Evolutionary conservation across 2,888 invertebrate genomes (phyloP).

Genomic region (Drosophila siamana): DNA sequence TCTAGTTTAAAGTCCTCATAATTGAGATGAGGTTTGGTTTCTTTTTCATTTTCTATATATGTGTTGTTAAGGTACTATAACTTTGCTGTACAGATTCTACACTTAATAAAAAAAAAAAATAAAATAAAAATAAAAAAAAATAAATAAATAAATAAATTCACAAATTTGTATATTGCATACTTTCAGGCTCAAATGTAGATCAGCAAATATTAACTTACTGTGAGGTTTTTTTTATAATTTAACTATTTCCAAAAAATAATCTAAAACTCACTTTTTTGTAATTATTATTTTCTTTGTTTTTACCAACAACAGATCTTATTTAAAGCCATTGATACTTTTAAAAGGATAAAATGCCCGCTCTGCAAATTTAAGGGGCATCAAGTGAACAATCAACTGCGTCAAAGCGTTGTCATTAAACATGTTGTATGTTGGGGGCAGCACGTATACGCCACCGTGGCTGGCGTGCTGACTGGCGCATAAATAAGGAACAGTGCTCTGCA

Average conservation of each 20-base stretch:
- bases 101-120: too few relatives aligned
- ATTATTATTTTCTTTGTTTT: too few relatives aligned
- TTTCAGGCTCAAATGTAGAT: slow-evolving; percentile 4
- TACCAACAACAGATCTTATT: background rate
- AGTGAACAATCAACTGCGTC: slow-evolving; percentile 34
- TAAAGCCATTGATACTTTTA: background rate
- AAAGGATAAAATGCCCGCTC: background rate
- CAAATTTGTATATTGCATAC: slow-evolving; percentile 2
- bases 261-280: too few relatives aligned
- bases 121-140: too few relatives aligned
- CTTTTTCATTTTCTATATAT: too few relatives aligned
- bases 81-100: too few relatives aligned
- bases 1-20: too few relatives aligned
- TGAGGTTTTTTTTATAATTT: too few relatives aligned
- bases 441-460: slow-evolving; percentile 68
- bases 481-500: background rate
- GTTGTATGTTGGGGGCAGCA: slow-evolving; percentile 39
- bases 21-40: too few relatives aligned
- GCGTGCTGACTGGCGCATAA: slow-evolving; percentile 54
- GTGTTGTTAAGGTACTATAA: too few relatives aligned
- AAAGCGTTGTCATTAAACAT: slow-evolving; percentile 45
- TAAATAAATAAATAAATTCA: background rate
- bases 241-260: too few relatives aligned
- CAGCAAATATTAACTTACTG: slow-evolving; percentile 19
- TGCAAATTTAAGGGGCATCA: slow-evolving; percentile 2